A percentile compares a stretch with the other conserved stretches of the same genome.
Evolutionary conservation across 2,113 vertebrate genomes (phyloP).

Genomic region (Limnothrissa miodon): DNA sequence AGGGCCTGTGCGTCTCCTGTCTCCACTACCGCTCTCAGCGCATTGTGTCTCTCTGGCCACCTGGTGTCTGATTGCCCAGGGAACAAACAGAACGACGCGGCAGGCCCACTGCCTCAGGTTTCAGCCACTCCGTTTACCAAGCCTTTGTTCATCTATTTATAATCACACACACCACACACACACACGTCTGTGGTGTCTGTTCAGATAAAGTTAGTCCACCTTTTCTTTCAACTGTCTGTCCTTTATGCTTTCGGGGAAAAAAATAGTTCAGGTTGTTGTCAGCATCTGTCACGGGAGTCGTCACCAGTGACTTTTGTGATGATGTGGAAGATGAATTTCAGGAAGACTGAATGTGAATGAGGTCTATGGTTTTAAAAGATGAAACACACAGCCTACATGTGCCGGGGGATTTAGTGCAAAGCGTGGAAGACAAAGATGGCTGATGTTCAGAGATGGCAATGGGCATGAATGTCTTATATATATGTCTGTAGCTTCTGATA

Average conservation of each 20-base stretch:
- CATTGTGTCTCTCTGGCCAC: background rate
- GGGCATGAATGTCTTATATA: background rate
- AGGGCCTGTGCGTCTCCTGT: constrained; percentile 4
- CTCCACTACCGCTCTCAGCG: background rate
- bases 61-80: constrained; percentile 31
- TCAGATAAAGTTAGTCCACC: background rate
- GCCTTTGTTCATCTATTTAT: constrained; percentile 59
- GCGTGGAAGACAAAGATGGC: constrained; percentile 41
- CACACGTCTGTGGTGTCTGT: background rate
- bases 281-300: background rate
- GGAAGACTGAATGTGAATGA: constrained; percentile 46
- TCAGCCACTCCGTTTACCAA: constrained; percentile 41
- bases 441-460: background rate
- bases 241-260: background rate
- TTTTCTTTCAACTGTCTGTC: background rate
- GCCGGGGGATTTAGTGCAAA: constrained; percentile 10
- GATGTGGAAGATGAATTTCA: background rate
- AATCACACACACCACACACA: background rate
- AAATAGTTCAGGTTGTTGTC: background rate
- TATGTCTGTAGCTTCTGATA: background rate
- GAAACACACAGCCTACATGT: constrained; percentile 6
- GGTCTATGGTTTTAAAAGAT: constrained; percentile 24
- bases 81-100: constrained; percentile 2
- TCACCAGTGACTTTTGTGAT: background rate
- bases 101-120: constrained; percentile 44